A percentile compares a stretch with the other conserved stretches of the same genome.
Evolutionary conservation across 2,797 vertebrate genomes (phyloP).

Genomic region (Eremophila alpestris): DNA sequence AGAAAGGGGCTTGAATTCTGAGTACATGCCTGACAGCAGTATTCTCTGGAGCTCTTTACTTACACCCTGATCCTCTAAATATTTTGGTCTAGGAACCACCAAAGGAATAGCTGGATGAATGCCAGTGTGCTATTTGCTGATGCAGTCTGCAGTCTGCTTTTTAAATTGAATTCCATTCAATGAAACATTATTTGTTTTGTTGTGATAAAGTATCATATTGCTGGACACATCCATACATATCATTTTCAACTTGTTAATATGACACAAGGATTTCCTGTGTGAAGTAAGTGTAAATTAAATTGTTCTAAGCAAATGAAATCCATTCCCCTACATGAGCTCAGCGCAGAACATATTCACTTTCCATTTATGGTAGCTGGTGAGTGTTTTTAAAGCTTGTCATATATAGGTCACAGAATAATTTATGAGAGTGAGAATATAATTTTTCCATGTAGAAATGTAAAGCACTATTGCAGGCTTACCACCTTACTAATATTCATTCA

Average conservation of each 20-base stretch:
- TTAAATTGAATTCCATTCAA: background rate
- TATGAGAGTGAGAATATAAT: slow-evolving; percentile 14
- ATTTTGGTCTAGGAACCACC: background rate
- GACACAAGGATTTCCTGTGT: background rate
- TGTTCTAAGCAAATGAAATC: background rate
- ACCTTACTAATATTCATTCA: background rate
- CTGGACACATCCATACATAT: background rate
- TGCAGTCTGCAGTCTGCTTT: background rate
- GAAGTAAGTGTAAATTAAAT: slow-evolving; percentile 23
- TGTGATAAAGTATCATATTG: background rate
- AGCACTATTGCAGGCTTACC: background rate
- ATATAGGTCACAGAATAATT: slow-evolving; percentile 54
- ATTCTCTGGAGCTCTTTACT: background rate
- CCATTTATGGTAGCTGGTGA: background rate
- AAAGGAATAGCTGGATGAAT: background rate
- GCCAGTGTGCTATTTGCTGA: background rate
- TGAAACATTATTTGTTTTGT: background rate
- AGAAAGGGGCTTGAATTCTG: background rate
- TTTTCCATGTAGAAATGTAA: slow-evolving; percentile 10
- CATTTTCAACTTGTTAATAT: background rate
- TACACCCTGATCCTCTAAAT: accelerated
- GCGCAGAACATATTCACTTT: background rate
- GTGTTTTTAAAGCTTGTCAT: background rate
- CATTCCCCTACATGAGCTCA: background rate
- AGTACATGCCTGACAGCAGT: background rate